phyloP scores from a whole-genome alignment of 1,140 invertebrate genomes.

The Bombus picipes region DNA sequence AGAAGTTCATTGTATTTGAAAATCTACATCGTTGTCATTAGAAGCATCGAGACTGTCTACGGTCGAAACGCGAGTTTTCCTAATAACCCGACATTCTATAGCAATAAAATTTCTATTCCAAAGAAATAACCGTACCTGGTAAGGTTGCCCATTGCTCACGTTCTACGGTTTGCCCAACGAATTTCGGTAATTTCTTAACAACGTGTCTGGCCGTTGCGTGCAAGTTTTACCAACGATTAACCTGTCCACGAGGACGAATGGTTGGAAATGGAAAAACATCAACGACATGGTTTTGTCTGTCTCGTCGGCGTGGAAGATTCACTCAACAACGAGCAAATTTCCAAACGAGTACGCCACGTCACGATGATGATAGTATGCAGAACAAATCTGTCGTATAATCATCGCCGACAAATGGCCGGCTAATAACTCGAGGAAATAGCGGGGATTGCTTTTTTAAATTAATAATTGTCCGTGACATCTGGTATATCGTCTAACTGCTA shows the following conservation, averaged over 20 bases:
- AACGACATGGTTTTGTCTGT: neutral
- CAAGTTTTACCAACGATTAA: neutral
- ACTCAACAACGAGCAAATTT: no score
- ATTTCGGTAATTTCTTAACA: neutral
- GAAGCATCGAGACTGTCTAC: no score
- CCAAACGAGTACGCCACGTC: no score
- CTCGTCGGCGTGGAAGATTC: no score
- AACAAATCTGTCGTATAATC: no score
- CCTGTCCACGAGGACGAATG: neutral
- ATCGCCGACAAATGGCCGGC: no score
- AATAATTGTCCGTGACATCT: neutral
- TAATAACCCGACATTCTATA: neutral
- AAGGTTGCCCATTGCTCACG: neutral
- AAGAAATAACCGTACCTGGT: neutral
- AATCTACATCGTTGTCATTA: neutral
- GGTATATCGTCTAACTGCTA: conserved; percentile 7
- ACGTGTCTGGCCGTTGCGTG: neutral
- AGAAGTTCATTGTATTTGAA: neutral
- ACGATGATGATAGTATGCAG: no score
- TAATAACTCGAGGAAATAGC: neutral
- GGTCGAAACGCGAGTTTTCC: neutral
- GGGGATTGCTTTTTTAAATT: neutral
- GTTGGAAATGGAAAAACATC: neutral
- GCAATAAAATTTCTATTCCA: no score
- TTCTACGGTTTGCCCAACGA: neutral